phyloP scores from a whole-genome alignment of 2,888 invertebrate species.

The Acrobeloides nanus region DNA sequence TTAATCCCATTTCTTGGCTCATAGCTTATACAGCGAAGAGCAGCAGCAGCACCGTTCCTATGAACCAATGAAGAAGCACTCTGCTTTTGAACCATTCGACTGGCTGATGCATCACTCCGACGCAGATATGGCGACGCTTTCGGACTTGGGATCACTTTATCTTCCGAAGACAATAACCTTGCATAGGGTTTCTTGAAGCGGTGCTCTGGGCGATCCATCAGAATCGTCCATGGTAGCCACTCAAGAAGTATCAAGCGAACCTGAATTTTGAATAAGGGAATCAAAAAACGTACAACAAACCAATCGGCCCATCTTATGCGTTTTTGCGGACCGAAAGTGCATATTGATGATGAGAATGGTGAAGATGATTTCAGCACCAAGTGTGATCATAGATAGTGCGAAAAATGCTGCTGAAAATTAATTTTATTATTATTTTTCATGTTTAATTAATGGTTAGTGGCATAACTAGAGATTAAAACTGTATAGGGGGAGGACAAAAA shows the following conservation, averaged over 20 bases:
- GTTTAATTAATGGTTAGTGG: no score
- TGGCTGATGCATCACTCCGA: constrained; percentile 9
- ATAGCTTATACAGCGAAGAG: no score
- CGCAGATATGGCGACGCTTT: no score
- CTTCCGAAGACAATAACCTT: no score
- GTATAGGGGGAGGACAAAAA: no score
- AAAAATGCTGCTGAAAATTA: constrained; percentile 9
- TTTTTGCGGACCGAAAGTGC: constrained; percentile 39
- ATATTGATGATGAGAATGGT: constrained; percentile 51
- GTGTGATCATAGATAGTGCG: constrained; percentile 27
- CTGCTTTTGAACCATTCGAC: constrained; percentile 11
- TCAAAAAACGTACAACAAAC: constrained; percentile 16
- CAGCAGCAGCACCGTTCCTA: no score
- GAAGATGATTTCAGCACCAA: constrained; percentile 48
- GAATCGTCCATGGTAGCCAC: constrained; percentile 91
- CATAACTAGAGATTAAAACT: no score
- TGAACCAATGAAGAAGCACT: constrained; percentile 2
- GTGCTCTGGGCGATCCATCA: constrained; percentile 91
- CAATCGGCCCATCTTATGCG: constrained; percentile 49
- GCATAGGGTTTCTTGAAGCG: no score
- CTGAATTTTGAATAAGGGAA: constrained; percentile 59
- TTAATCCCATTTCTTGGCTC: no score
- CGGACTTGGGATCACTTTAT: no score
- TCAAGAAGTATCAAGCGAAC: constrained; percentile 87
- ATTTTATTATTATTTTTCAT: no score